Conservation (phyloP, 2,888 invertebrate genomes). For the Girardia tigrina region DNA sequence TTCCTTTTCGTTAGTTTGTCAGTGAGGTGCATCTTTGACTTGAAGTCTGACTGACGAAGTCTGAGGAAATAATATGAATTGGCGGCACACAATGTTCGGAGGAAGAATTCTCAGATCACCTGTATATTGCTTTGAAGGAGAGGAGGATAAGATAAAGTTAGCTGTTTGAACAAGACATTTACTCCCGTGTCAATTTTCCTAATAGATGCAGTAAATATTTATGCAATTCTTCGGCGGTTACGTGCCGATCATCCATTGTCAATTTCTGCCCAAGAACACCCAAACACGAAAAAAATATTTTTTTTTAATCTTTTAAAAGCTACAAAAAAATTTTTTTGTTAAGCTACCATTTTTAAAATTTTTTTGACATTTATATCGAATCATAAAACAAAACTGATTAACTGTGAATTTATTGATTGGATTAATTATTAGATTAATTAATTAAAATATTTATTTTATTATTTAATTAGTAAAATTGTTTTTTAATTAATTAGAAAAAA, state of each 20-base stretch:
- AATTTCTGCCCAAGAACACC: neutral
- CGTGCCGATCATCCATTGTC: neutral
- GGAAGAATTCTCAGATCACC: neutral
- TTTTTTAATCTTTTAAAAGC: neutral
- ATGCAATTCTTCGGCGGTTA: neutral
- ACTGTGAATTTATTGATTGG: constrained; percentile 15
- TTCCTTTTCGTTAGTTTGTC: neutral
- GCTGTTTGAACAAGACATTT: constrained; percentile 10
- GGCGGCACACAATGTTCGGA: neutral
- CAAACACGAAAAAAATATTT: neutral
- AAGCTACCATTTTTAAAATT: neutral
- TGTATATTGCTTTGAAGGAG: neutral
- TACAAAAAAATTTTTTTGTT: too few relatives aligned
- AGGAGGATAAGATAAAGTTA: constrained; percentile 4
- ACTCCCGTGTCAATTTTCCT: constrained; percentile 23
- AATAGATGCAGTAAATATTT: constrained; percentile 7
- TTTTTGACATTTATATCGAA: neutral
- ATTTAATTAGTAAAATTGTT: neutral
- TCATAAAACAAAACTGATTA: constrained; percentile 14
- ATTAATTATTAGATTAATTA: neutral
- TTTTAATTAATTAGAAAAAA: neutral
- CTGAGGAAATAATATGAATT: neutral
- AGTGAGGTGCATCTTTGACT: neutral
- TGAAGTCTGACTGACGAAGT: neutral
- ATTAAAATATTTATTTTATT: neutral